Conservation (phyloP, 2,797 vertebrate genomes). For the Falco cherrug region DNA sequence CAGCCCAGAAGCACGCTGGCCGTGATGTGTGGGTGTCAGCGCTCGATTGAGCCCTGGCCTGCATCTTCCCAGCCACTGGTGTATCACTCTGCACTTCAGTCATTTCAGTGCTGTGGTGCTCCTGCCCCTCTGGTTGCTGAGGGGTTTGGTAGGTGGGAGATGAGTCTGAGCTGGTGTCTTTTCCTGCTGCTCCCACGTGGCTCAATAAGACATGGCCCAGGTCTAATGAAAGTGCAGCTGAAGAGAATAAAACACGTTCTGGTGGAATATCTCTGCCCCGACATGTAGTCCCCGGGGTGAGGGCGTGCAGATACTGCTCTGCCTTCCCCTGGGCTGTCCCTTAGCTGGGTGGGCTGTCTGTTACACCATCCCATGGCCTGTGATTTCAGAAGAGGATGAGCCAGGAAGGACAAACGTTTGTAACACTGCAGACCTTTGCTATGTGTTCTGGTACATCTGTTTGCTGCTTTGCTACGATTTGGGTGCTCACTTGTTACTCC, state of each 20-base stretch:
- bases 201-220: not conserved
- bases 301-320: not conserved
- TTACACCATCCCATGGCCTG: not conserved
- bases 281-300: too few species aligned
- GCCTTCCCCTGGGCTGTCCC: fast-evolving
- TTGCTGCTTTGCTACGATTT: not conserved
- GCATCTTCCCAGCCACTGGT: not conserved
- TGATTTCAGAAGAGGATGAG: not conserved
- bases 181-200: not conserved
- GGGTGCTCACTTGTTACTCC: not conserved
- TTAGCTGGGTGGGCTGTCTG: not conserved
- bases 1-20: not conserved
- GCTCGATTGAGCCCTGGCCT: not conserved
- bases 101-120: not conserved
- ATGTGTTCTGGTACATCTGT: not conserved
- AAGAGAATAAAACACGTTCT: not conserved
- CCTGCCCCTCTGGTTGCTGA: not conserved
- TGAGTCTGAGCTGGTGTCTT: not conserved
- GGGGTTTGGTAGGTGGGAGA: not conserved
- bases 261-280: too few species aligned
- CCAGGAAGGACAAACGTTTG: not conserved
- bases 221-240: not conserved
- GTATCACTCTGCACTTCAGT: not conserved
- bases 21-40: not conserved
- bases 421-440: not conserved